Evolutionary conservation across 2,797 vertebrate genomes (phyloP), one percentile per base, ranked within the genome.

Genomic region (Ficedula albicollis): DNA sequence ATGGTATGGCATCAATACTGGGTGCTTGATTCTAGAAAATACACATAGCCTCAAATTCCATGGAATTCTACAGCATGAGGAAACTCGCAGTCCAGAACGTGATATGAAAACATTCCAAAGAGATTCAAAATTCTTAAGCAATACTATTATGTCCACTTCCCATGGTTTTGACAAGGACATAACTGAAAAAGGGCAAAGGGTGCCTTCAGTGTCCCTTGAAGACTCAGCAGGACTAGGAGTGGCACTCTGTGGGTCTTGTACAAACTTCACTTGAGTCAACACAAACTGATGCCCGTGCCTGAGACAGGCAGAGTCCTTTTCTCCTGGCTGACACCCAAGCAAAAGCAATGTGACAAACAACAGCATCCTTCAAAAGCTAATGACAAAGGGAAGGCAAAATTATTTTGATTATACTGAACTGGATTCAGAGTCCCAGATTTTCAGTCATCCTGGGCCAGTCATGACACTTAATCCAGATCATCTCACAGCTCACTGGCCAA

Each of bases 401-500:
- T 39, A n/a, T 84, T 94, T 70, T 84, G 29, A 58, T 88, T 51
- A 51, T 30, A 41, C 13, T 70, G 80, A 94, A 89, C 12, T 83
- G 52, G 38, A 89, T 74, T 76, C 72, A 43, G 44, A 94, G 70
- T 48, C 84, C 44, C 23, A 56, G 63, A 79, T 82, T 92, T 89
- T 76, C 30, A 48, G 41, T 69, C 55, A 36, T 67, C 27, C 52
- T 58, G 38, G 29, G 25, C 84, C 3, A 64, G 67, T 66, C 78
- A 59, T 22, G 56, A 63, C 74, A 74, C 32, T 87, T 84, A 95
- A 95, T 89, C 93, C 88, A 93, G 81, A 92, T 95, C 84, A 94
- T 84, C 85, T 91, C 77, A 69, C 48, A 89, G 87, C 80, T 93
- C 66, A 67, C 84, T 73, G 56, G 52, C 66, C 74, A 93, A 52